phyloP scores from a whole-genome alignment of 2,113 vertebrate species.

The Dendropsophus ebraccatus region DNA sequence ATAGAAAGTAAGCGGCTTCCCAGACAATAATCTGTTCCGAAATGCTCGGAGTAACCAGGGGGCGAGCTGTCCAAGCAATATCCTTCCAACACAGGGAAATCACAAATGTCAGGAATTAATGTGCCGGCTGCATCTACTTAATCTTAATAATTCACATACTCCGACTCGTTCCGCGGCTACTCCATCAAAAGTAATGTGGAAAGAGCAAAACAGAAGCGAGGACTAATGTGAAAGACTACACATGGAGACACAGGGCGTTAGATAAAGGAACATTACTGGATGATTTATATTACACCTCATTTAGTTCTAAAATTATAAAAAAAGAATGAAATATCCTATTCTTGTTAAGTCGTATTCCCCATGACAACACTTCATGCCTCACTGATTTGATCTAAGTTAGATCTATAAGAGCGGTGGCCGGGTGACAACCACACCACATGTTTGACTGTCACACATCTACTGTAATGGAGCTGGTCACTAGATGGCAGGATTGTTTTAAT shows the following conservation, averaged over 20 bases:
- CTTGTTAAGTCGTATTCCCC: not conserved
- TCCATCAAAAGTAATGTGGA: not conserved
- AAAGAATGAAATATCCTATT: not conserved
- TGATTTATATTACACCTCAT: not conserved
- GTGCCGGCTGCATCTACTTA: slow-evolving; percentile 1
- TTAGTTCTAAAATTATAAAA: too few relatives aligned
- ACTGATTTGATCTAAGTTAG: too few relatives aligned
- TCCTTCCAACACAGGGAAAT: not conserved
- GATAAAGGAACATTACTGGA: not conserved
- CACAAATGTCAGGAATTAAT: slow-evolving; percentile 40
- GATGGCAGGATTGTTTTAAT: too few relatives aligned
- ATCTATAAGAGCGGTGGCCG: too few relatives aligned
- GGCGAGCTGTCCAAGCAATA: slow-evolving; percentile 41
- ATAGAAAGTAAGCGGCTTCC: not conserved
- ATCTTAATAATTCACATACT: slow-evolving; percentile 2
- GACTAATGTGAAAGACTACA: not conserved
- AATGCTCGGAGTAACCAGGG: slow-evolving; percentile 24
- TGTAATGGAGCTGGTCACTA: too few relatives aligned
- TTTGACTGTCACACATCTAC: too few relatives aligned
- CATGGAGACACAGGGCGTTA: not conserved
- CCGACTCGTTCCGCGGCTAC: not conserved
- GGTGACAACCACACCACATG: too few relatives aligned
- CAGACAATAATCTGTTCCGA: slow-evolving; percentile 44
- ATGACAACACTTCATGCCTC: not conserved
- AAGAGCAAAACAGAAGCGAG: not conserved